These are phyloP conservation scores for Fulica atra DNA, from an alignment of 2,113 vertebrate species.

Conservation along the genomic window DNA sequence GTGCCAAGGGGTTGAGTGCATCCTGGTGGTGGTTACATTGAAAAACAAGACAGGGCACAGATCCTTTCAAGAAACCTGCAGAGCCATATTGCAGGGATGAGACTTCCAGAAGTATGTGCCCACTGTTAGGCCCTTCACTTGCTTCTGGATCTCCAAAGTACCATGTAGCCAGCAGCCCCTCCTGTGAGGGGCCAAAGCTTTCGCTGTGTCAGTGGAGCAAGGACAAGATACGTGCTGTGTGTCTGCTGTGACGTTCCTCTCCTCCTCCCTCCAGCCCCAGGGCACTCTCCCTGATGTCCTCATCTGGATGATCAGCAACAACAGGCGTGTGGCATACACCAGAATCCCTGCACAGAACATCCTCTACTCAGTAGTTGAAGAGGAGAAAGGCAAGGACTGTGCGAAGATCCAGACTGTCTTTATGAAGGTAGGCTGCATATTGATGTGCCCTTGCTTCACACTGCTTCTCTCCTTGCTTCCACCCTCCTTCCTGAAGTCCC, in stretches of 20 bases:
- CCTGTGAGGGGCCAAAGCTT: neutral
- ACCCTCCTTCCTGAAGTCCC: neutral
- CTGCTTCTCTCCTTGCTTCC: neutral
- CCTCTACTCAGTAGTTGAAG: slow-evolving; percentile 90
- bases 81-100: neutral
- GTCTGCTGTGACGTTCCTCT: neutral
- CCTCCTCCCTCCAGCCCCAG: slow-evolving; percentile 82
- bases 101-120: neutral
- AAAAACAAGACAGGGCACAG: neutral
- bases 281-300: slow-evolving; percentile 88
- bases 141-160: neutral
- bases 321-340: slow-evolving; percentile 82
- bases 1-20: neutral
- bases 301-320: slow-evolving; percentile 88
- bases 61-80: neutral
- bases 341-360: slow-evolving; percentile 85
- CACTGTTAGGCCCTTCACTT: neutral
- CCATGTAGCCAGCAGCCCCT: neutral
- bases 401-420: slow-evolving; percentile 87
- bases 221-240: neutral
- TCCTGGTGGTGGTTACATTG: neutral
- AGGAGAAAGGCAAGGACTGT: slow-evolving; percentile 89
- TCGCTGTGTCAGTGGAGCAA: neutral
- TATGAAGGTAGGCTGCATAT: slow-evolving; percentile 80
- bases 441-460: neutral